phyloP scores from a whole-genome alignment of 92 coral and sea anemone genomes.

The Heteractis magnifica region DNA sequence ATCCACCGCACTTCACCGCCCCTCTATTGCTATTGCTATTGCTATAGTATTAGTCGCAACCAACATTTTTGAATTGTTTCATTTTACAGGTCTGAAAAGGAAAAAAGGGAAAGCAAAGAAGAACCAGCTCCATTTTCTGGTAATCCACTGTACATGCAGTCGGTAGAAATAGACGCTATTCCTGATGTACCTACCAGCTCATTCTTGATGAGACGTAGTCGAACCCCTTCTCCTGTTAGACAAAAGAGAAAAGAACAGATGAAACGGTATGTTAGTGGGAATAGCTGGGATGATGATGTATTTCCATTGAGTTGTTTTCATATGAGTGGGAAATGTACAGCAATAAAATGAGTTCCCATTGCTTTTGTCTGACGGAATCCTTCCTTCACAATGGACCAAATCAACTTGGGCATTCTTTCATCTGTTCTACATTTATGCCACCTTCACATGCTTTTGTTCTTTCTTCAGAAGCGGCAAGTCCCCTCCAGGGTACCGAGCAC shows the following conservation, averaged over 20 bases:
- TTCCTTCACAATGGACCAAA: too few species aligned
- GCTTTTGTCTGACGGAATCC: too few species aligned
- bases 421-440: too few species aligned
- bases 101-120: slow-evolving; percentile 22
- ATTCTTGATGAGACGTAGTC: slow-evolving; percentile 88
- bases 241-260: slow-evolving; percentile 57
- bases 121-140: slow-evolving; percentile 44
- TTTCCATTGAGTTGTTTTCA: too few species aligned
- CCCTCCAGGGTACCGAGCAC: slow-evolving; percentile 79
- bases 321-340: too few species aligned
- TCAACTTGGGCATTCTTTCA: too few species aligned
- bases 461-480: slow-evolving; percentile 49
- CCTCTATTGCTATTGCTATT: too few species aligned
- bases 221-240: slow-evolving; percentile 94
- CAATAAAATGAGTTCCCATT: too few species aligned
- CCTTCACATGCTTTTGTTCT: neutral
- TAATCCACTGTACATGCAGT: slow-evolving; percentile 39
- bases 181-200: slow-evolving; percentile 87
- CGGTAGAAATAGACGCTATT: slow-evolving; percentile 68
- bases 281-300: neutral
- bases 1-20: too few species aligned
- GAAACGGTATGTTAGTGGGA: slow-evolving; percentile 26
- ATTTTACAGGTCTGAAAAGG: slow-evolving; percentile 42
- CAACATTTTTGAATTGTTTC: neutral
- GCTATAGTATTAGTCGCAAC: neutral